Base-by-base conservation (phyloP, 2,888 invertebrate species). In the Melinaea menophilus region DNA sequence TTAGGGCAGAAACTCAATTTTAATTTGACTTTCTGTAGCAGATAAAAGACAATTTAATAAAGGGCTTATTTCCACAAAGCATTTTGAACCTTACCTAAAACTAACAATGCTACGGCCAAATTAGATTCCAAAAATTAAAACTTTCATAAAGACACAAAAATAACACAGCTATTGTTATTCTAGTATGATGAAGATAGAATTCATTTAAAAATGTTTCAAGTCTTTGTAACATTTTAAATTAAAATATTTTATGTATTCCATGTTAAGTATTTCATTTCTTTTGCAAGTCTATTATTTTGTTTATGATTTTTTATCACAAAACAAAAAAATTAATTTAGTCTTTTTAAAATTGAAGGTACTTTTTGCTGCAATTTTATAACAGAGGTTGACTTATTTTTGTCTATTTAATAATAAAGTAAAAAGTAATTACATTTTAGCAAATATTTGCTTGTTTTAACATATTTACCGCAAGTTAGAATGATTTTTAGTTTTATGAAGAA, bases 71-170 rank as follows among this genome's bases (percentile, higher is more conserved):
- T 11, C 9, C 2, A 5, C 5, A 31, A 11, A 41, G 31, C 51
- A 31, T 31, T 51, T 31, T 51, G 9, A 51, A 51, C 22, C 51
- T 7, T 51, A 51, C 22, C 31, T 51, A 51, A 51, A 22, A 22
- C 31, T 51, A 67, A 59, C 56, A 67, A 57, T 63, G 48, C 31
- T 22, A 22, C 22, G 22, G 41, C 31, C 62, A 48, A 45, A 68
- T 68, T 68, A 65, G 70, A 63, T 64, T 62, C 22, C 22, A 46
- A 59, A 66, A 65, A 69, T 69, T 67, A 69, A 68, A 70, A 67
- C 64, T 66, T 64, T 58, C 64, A 64, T 58, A 68, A 62, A 70
- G 67, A 66, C 64, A 61, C 22, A 22, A 67, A 70, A 69, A 67
- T 61, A 64, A 62, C 64, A 56, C 64, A 56, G 37, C 64, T 58